phyloP scores from a whole-genome alignment of 1,140 invertebrate genomes.

The Arctopsyche grandis region DNA sequence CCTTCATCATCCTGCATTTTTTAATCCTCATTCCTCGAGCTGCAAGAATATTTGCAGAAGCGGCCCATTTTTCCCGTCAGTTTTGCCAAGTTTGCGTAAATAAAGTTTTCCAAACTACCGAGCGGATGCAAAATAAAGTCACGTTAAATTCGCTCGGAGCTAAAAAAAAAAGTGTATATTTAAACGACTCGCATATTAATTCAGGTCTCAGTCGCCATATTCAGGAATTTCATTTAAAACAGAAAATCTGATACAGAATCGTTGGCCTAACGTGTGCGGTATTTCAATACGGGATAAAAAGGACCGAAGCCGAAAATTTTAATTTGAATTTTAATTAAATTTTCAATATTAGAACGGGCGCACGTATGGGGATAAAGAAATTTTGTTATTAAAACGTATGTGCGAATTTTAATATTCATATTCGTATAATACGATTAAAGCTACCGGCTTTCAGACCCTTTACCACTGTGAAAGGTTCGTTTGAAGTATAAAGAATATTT shows the following conservation, averaged over 20 bases:
- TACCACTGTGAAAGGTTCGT: not conserved
- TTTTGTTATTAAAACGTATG: not conserved
- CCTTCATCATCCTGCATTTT: constrained; percentile 6
- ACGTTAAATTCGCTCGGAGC: too few species aligned
- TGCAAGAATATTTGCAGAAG: not conserved
- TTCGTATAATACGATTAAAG: constrained; percentile 21
- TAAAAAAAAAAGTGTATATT: too few species aligned
- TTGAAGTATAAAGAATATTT: constrained; percentile 1
- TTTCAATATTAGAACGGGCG: constrained; percentile 16
- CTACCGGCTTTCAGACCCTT: not conserved
- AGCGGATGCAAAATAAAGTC: not conserved
- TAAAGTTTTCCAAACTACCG: not conserved
- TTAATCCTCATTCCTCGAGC: constrained; percentile 22
- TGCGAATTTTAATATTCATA: constrained; percentile 19
- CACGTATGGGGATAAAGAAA: not conserved
- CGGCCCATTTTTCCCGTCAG: not conserved
- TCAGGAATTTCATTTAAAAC: too few species aligned
- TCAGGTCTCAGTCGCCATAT: too few species aligned
- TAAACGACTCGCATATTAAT: too few species aligned
- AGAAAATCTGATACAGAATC: too few species aligned
- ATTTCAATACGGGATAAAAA: not conserved
- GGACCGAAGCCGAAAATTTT: constrained; percentile 13
- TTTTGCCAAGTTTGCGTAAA: not conserved
- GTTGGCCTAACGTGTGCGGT: too few species aligned
- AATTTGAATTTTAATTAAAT: constrained; percentile 26